These are phyloP conservation scores for Microctonus brassicae DNA, from an alignment of 2,888 invertebrate species.

Conservation along the genomic window DNA sequence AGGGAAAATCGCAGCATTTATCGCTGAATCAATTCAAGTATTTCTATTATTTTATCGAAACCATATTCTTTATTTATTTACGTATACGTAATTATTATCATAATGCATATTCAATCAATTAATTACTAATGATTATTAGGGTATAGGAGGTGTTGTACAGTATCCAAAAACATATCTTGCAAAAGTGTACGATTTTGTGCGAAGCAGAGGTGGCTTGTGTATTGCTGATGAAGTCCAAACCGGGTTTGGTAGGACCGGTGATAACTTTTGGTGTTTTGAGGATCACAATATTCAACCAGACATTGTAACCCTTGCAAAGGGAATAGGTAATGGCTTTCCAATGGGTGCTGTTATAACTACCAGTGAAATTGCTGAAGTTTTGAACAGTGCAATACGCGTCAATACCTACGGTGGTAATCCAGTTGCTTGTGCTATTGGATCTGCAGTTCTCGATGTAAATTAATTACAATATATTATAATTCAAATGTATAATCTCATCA, in stretches of 20 bases:
- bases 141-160: slow-evolving; percentile 94
- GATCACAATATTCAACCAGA: slow-evolving; percentile 89
- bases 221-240: slow-evolving; percentile 98
- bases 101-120: slow-evolving; percentile 54
- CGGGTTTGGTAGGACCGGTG: slow-evolving; percentile 95
- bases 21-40: slow-evolving; percentile 94
- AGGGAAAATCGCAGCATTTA: slow-evolving; percentile 87
- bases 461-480: background rate
- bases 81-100: slow-evolving; percentile 40
- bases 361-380: slow-evolving; percentile 83
- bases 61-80: background rate
- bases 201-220: slow-evolving; percentile 86
- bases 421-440: slow-evolving; percentile 87
- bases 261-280: slow-evolving; percentile 97
- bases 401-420: slow-evolving; percentile 98
- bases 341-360: slow-evolving; percentile 96
- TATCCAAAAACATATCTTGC: slow-evolving; percentile 90
- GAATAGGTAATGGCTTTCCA: slow-evolving; percentile 96
- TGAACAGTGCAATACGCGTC: slow-evolving; percentile 85
- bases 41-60: background rate
- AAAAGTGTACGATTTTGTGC: slow-evolving; percentile 83
- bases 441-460: slow-evolving; percentile 91
- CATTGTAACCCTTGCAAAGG: slow-evolving; percentile 96
- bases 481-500: background rate
- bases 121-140: slow-evolving; percentile 65